Evolutionary conservation across 2,113 vertebrate species (phyloP).

Genomic region (Climacteris rufus): DNA sequence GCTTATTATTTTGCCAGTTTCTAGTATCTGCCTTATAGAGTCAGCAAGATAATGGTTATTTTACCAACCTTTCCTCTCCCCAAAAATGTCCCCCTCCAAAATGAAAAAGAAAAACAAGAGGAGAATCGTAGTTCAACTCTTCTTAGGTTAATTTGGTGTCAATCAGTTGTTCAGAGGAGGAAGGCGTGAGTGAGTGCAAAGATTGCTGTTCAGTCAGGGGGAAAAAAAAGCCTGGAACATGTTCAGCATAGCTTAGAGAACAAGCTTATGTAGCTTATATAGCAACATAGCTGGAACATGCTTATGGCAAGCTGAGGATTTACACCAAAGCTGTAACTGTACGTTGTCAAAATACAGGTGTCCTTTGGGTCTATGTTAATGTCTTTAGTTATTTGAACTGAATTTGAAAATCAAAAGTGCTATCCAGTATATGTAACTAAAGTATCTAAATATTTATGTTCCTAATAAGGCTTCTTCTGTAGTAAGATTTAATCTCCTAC

Average conservation of each 20-base stretch:
- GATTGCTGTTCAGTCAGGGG: not conserved
- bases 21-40: not conserved
- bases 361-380: not conserved
- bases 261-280: slow-evolving; percentile 54
- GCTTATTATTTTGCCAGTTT: not conserved
- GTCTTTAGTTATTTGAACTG: not conserved
- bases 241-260: slow-evolving; percentile 43
- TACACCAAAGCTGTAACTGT: slow-evolving; percentile 25
- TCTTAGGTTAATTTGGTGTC: slow-evolving; percentile 12
- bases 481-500: not conserved
- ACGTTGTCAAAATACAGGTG: slow-evolving; percentile 35
- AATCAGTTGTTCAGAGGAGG: not conserved
- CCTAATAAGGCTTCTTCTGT: not conserved
- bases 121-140: not conserved
- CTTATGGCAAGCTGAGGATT: slow-evolving; percentile 50
- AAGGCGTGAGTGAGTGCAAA: not conserved
- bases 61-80: not conserved
- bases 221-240: not conserved
- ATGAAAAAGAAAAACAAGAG: not conserved
- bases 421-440: not conserved
- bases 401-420: not conserved
- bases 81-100: not conserved
- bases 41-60: slow-evolving; percentile 28
- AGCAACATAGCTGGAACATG: slow-evolving; percentile 46
- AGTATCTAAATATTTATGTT: not conserved